Evolutionary conservation across 2,113 vertebrate genomes (phyloP).

Genomic region (Paradoxurus hermaphroditus): DNA sequence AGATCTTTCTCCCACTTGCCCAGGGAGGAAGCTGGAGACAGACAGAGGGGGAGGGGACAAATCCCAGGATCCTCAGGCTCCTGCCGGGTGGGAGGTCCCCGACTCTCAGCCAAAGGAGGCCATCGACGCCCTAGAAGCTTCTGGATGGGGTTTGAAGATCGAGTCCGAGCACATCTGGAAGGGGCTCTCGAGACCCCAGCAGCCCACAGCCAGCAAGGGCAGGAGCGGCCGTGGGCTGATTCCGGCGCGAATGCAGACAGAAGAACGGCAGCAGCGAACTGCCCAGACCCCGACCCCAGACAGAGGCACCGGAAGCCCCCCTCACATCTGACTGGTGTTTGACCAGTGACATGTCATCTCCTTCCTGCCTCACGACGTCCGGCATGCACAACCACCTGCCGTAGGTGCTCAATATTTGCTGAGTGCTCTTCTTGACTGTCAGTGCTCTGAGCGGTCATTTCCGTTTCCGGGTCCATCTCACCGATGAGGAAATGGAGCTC

Average conservation of each 20-base stretch:
- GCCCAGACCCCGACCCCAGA: background rate
- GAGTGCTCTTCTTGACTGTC: background rate
- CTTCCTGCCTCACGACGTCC: background rate
- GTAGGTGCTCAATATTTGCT: background rate
- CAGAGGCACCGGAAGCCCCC: background rate
- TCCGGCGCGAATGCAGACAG: background rate
- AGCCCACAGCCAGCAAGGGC: background rate
- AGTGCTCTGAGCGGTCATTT: background rate
- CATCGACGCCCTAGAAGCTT: background rate
- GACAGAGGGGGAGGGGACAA: background rate
- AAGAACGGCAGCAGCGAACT: background rate
- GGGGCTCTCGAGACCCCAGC: background rate
- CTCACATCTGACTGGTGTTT: background rate
- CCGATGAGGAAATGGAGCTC: background rate
- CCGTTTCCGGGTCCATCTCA: background rate
- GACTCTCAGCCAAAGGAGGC: background rate
- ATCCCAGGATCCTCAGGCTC: background rate
- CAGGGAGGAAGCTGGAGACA: background rate
- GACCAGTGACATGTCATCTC: background rate
- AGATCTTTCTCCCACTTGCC: background rate
- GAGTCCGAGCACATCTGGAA: background rate
- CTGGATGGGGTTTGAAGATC: background rate
- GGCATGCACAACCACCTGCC: background rate
- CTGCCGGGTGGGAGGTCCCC: background rate
- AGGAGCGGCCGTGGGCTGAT: fast-evolving